These are phyloP conservation scores for Corbicula japonica DNA, from an alignment of 2,888 invertebrate species.

Conservation along the genomic window DNA sequence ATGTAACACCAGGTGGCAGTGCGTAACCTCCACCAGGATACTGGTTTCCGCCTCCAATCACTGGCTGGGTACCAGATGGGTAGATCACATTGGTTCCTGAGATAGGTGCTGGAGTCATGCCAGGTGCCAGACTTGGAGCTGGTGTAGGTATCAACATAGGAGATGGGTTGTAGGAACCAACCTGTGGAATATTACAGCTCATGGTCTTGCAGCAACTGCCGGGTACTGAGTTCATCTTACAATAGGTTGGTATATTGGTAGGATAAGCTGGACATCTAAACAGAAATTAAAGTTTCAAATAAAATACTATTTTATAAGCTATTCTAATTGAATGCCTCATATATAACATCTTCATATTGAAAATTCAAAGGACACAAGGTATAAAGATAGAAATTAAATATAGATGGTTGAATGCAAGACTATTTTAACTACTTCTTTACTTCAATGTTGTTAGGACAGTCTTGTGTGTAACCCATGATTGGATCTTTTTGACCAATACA, in stretches of 20 bases:
- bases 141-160: constrained; percentile 74
- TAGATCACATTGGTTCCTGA: constrained; percentile 59
- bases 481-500: too few relatives aligned
- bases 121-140: constrained; percentile 71
- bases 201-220: constrained; percentile 78
- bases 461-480: too few relatives aligned
- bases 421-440: too few relatives aligned
- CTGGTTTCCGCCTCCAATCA: constrained; percentile 50
- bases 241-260: constrained; percentile 73
- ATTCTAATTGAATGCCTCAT: too few relatives aligned
- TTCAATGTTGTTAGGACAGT: too few relatives aligned
- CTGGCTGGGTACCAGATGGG: constrained; percentile 57
- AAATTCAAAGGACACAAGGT: too few relatives aligned
- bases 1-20: constrained; percentile 60
- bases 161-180: constrained; percentile 74
- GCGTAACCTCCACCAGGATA: constrained; percentile 65
- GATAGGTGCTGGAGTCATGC: constrained; percentile 56
- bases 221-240: constrained; percentile 71
- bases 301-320: too few relatives aligned
- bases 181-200: constrained; percentile 73
- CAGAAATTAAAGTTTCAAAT: not conserved
- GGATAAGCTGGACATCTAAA: constrained; percentile 77
- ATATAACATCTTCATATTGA: too few relatives aligned
- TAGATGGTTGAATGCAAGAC: too few relatives aligned
- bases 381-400: too few relatives aligned